Conservation (phyloP, 2,797 vertebrate genomes). For the Myripristis murdjan region DNA sequence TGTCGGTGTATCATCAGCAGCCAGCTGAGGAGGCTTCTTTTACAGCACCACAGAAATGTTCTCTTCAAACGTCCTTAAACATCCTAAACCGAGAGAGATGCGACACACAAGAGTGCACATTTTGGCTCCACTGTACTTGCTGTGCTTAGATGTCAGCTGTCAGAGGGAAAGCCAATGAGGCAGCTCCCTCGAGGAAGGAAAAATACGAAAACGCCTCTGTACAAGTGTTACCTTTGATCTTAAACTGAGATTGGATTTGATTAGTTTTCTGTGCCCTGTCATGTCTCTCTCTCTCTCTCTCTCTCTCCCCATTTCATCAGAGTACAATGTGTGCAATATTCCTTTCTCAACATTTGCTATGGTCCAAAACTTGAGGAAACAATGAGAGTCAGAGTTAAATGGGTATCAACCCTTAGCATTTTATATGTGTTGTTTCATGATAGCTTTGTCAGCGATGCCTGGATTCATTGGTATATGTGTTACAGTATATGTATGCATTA, state of each 20-base stretch:
- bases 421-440: conserved; percentile 45
- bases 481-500: conserved; percentile 19
- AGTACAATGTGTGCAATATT: conserved; percentile 38
- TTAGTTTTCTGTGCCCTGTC: conserved; percentile 41
- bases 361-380: conserved; percentile 52
- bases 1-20: conserved; percentile 23
- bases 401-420: conserved; percentile 58
- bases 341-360: conserved; percentile 51
- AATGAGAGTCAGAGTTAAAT: conserved; percentile 33
- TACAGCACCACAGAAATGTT: conserved; percentile 30
- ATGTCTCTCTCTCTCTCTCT: conserved; percentile 39
- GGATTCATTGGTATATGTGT: conserved; percentile 37
- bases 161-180: not conserved
- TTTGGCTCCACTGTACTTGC: conserved; percentile 35
- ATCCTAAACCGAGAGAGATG: conserved; percentile 34
- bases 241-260: conserved; percentile 71
- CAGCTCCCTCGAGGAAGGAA: conserved; percentile 47
- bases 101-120: conserved; percentile 13
- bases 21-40: conserved; percentile 46
- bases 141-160: conserved; percentile 19
- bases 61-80: conserved; percentile 39
- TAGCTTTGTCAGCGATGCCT: conserved; percentile 14
- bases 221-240: conserved; percentile 74
- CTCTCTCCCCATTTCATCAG: conserved; percentile 47
- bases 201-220: conserved; percentile 55